phyloP scores from a whole-genome alignment of 1,140 invertebrate species.

The Pseudomyrmex dendroicus region DNA sequence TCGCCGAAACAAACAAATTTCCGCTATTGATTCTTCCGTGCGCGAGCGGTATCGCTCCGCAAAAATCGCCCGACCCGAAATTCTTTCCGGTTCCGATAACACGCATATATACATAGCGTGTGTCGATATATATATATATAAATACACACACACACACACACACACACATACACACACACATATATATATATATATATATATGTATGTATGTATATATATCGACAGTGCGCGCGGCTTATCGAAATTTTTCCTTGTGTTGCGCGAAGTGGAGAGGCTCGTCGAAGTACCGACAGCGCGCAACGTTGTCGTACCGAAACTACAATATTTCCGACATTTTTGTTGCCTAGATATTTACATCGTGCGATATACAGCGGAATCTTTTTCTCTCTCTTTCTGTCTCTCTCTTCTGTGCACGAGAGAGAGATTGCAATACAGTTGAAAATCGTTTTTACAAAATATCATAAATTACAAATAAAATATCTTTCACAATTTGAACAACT shows the following conservation, averaged over 20 bases:
- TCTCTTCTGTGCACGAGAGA: background rate
- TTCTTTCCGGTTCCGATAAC: constrained; percentile 38
- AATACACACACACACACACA: too few relatives aligned
- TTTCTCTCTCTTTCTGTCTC: background rate
- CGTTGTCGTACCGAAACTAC: background rate
- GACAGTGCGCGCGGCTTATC: constrained; percentile 42
- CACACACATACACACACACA: too few relatives aligned
- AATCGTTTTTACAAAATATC: background rate
- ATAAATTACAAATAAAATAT: constrained; percentile 18
- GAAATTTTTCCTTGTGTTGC: constrained; percentile 34
- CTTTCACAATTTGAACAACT: background rate
- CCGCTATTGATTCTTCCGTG: constrained; percentile 26
- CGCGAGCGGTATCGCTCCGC: background rate
- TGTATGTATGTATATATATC: background rate
- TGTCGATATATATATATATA: too few relatives aligned
- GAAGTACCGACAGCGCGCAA: constrained; percentile 8
- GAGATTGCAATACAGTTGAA: background rate
- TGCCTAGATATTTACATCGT: constrained; percentile 38
- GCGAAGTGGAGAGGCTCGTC: background rate
- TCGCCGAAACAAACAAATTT: constrained; percentile 51
- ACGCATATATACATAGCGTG: background rate
- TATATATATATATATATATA: too few relatives aligned
- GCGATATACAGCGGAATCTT: background rate
- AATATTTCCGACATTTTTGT: constrained; percentile 50
- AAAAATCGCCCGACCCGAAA: constrained; percentile 19